These are phyloP conservation scores for Ammodytes dubius DNA, from an alignment of 2,113 vertebrate genomes.

Conservation along the genomic window DNA sequence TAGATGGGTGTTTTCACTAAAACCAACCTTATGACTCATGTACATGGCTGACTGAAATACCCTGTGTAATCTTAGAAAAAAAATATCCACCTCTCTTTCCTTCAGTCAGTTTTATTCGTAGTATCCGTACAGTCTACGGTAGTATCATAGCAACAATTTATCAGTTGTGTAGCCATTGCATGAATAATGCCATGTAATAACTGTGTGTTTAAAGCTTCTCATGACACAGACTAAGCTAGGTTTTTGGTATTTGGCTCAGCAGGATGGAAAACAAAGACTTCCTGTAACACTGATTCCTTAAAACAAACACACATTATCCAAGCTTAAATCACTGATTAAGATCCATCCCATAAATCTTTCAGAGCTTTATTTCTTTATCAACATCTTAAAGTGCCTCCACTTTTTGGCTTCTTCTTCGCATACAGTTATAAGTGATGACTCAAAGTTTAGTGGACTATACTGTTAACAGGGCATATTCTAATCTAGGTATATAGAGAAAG, in stretches of 20 bases:
- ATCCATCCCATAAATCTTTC: background rate
- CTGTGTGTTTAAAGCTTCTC: constrained; percentile 17
- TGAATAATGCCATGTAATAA: background rate
- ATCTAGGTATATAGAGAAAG: too few relatives aligned
- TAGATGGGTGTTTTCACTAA: constrained; percentile 42
- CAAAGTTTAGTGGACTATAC: background rate
- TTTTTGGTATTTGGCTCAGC: background rate
- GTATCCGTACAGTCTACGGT: background rate
- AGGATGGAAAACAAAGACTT: constrained; percentile 6
- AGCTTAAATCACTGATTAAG: background rate
- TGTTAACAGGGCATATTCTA: background rate
- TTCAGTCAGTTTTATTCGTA: constrained; percentile 12
- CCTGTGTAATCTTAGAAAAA: background rate
- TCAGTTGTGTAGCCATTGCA: constrained; percentile 6
- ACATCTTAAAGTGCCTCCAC: background rate
- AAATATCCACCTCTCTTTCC: background rate
- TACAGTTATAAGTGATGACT: constrained; percentile 29
- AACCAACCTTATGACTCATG: constrained; percentile 54
- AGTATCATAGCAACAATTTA: background rate
- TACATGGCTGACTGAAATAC: background rate
- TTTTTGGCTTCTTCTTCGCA: background rate
- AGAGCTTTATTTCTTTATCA: constrained; percentile 7
- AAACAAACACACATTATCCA: background rate
- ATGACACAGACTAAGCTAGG: background rate
- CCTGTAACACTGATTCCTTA: background rate